Percentiles rank a stretch among this genome's conserved stretches.
phyloP scores from a whole-genome alignment of 2,888 invertebrate genomes.

The Eupithecia pulchellata region DNA sequence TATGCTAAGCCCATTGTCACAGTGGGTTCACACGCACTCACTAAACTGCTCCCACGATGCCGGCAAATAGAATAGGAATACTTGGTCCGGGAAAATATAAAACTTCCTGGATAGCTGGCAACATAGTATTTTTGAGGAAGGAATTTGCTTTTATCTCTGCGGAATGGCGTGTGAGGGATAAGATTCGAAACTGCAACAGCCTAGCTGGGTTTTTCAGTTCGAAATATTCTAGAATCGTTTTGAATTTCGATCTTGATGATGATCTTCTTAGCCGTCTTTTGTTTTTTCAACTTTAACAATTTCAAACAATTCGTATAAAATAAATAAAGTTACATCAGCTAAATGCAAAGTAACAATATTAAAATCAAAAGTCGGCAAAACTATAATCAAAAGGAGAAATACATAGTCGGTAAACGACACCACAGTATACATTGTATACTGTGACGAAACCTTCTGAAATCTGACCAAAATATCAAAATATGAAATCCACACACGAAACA shows the following conservation, averaged over 20 bases:
- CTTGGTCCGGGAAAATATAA: constrained; percentile 29
- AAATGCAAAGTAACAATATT: too few relatives aligned
- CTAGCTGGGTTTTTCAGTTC: background rate
- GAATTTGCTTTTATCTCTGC: background rate
- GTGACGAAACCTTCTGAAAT: too few relatives aligned
- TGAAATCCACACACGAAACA: background rate
- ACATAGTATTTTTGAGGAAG: constrained; percentile 3
- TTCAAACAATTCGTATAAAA: background rate
- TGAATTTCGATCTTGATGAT: too few relatives aligned
- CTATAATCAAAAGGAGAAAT: too few relatives aligned
- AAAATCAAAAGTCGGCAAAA: too few relatives aligned
- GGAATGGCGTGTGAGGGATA: background rate
- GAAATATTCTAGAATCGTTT: background rate
- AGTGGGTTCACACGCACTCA: constrained; percentile 77
- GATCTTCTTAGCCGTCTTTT: background rate
- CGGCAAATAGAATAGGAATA: constrained; percentile 42
- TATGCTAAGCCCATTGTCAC: constrained; percentile 75
- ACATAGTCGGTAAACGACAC: too few relatives aligned
- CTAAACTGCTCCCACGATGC: constrained; percentile 77
- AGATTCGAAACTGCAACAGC: background rate
- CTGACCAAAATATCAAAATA: too few relatives aligned
- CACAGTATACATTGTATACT: too few relatives aligned
- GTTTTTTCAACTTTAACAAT: background rate
- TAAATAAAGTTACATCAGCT: background rate
- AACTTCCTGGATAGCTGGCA: constrained; percentile 39